A percentile compares a stretch with the other conserved stretches of the same genome.
phyloP scores from a whole-genome alignment of 2,113 vertebrate species.

The Calyptomena viridis region DNA sequence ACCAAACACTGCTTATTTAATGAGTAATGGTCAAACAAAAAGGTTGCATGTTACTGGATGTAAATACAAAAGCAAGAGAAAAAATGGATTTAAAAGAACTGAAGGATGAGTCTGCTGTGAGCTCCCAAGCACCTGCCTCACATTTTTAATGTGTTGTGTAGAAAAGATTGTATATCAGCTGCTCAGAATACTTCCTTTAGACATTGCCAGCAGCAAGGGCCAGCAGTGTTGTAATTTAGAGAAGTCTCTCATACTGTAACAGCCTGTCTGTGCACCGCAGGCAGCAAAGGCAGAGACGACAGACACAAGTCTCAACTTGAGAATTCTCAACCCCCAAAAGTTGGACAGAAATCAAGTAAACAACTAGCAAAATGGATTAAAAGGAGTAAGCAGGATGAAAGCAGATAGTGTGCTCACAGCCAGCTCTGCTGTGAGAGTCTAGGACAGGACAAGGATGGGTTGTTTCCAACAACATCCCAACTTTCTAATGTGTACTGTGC shows the following conservation, averaged over 20 bases:
- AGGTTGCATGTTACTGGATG: not conserved
- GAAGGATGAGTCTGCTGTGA: not conserved
- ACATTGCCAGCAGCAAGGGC: not conserved
- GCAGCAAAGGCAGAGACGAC: not conserved
- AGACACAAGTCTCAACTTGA: not conserved
- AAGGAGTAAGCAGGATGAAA: not conserved
- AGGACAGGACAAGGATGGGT: not conserved
- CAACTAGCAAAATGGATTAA: not conserved
- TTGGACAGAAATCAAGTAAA: not conserved
- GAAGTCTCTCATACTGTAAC: not conserved
- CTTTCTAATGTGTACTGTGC: not conserved
- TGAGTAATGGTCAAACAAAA: not conserved
- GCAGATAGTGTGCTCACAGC: not conserved
- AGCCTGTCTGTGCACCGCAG: not conserved
- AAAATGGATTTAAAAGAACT: not conserved
- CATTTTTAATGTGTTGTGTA: not conserved
- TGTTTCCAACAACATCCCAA: not conserved
- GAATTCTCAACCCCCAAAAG: not conserved
- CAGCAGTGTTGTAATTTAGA: not conserved
- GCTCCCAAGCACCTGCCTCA: slow-evolving; percentile 38
- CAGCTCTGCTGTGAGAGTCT: not conserved
- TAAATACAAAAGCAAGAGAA: not conserved
- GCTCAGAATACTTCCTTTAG: not conserved
- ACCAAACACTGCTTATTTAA: not conserved
- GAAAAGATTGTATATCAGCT: not conserved